Base-by-base conservation (phyloP, 1,140 invertebrate species). In the Ceratosolen fusciceps region DNA sequence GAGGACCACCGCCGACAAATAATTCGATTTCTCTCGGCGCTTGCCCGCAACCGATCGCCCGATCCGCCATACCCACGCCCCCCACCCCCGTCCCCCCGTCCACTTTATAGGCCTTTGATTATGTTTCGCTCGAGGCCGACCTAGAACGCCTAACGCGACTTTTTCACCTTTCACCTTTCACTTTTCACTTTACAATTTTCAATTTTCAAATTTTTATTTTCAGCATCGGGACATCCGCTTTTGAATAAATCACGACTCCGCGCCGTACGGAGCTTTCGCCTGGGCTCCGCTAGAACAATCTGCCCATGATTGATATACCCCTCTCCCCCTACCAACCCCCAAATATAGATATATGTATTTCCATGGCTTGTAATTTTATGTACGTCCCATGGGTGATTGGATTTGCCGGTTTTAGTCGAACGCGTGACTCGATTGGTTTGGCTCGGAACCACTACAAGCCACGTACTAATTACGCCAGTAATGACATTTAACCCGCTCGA, bases 1-100 rank as follows among this genome's bases (percentile, higher is more conserved):
- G 37, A 49, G 31, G 37, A 68, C 16, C 8, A 29, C n/a, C 49
- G 24, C 9, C 31, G 47, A 29, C 68, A 56, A n/a, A n/a, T 78
- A 72, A 78, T 78, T 78, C 76, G 76, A 78, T 78, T 77, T 60
- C 65, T 68, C 37, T 2, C 39, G 39, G 29, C 65, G 65, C 62
- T 67, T 54, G 54, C 74, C 39, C 39, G 5, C 39, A n/a, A n/a
- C n/a, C n/a, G n/a, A n/a, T 12, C 39, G 5, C 39, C 3, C 52
- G 5, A 24, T 24, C 52, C 52, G 5, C 52, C 52, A 21, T 19
- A 19, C 8, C 52, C 52, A 4, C 52, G 16, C 3, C 52, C 52
- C 4, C 52, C 52, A 19, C 52, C 52, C 52, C n/a, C 52, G 52
- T 4, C 52, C 39, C 5, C 5, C 52, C 52, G 14, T 5, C 8